These are phyloP conservation scores for Hyla sarda DNA, from an alignment of 2,113 vertebrate genomes.

Conservation along the genomic window DNA sequence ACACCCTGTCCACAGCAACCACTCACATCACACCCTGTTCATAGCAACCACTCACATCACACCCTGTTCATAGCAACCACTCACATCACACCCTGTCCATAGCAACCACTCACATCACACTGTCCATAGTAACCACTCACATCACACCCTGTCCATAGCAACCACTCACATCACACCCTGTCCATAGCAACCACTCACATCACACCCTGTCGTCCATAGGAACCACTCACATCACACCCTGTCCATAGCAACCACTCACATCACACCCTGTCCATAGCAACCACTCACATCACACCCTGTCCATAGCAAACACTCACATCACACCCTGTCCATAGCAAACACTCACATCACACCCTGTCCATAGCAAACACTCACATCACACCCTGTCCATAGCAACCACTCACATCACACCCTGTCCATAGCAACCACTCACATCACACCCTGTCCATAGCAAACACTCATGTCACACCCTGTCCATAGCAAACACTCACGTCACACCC, in stretches of 20 bases:
- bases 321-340: background rate
- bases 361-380: background rate
- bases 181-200: background rate
- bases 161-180: slow-evolving; percentile 15
- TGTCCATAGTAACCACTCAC: background rate
- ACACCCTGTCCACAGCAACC: background rate
- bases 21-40: slow-evolving; percentile 14
- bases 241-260: background rate
- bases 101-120: background rate
- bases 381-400: background rate
- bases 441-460: background rate
- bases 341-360: slow-evolving; percentile 6
- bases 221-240: slow-evolving; percentile 1
- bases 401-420: slow-evolving; percentile 6
- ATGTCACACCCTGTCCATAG: too few species aligned
- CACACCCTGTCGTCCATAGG: too few species aligned
- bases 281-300: slow-evolving; percentile 7
- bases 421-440: background rate
- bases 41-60: background rate
- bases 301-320: background rate
- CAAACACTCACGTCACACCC: too few species aligned
- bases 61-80: background rate
- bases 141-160: background rate
- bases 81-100: slow-evolving; percentile 6
- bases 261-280: background rate